A percentile compares a stretch with the other conserved stretches of the same genome.
phyloP scores from a whole-genome alignment of 64 coral and sea anemone genomes.

The Porites lutea region DNA sequence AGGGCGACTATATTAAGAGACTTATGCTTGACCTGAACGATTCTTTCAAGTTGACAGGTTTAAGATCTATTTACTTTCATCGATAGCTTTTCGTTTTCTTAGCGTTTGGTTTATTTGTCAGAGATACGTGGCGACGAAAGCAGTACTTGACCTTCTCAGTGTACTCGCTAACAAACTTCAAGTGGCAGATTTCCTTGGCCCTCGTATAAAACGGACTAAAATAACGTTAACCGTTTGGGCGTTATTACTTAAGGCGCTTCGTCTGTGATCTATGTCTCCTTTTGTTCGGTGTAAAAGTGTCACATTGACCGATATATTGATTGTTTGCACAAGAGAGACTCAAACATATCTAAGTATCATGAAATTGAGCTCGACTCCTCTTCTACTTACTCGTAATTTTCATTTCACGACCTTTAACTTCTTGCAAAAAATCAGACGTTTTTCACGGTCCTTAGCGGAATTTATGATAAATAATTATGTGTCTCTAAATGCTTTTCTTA shows the following conservation, averaged over 20 bases:
- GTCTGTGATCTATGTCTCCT: slow-evolving; percentile 25
- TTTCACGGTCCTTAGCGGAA: background rate
- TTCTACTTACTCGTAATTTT: background rate
- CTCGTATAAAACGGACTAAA: slow-evolving; percentile 1
- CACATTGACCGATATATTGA: slow-evolving; percentile 25
- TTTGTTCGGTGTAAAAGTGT: slow-evolving; percentile 9
- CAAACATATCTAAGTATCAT: background rate
- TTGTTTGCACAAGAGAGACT: slow-evolving; percentile 30
- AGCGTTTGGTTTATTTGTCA: slow-evolving; percentile 50
- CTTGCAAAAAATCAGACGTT: background rate
- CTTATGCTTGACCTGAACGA: slow-evolving; percentile 24
- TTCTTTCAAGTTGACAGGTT: slow-evolving; percentile 51
- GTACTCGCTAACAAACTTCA: background rate
- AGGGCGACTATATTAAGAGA: background rate
- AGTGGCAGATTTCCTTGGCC: background rate
- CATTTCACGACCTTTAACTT: background rate
- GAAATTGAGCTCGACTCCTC: background rate
- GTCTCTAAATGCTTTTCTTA: background rate
- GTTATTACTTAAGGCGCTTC: slow-evolving; percentile 32
- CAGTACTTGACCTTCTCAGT: background rate
- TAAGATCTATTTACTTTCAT: slow-evolving; percentile 67
- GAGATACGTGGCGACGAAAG: background rate
- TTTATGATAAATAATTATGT: background rate
- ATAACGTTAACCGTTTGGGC: too few species aligned
- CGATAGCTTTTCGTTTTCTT: slow-evolving; percentile 61